phyloP scores from a whole-genome alignment of 2,797 vertebrate species.

The Botia kubotai region DNA sequence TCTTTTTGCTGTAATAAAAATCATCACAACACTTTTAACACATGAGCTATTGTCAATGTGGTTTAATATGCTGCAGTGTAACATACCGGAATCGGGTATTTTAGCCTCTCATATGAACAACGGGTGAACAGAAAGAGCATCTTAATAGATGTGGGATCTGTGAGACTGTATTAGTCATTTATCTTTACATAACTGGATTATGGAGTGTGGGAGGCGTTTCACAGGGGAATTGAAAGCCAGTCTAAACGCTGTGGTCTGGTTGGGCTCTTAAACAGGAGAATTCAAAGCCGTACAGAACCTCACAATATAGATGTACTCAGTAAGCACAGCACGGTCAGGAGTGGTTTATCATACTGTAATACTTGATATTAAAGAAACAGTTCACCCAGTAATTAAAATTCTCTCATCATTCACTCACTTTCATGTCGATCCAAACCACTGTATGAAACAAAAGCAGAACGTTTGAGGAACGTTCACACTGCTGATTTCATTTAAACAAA shows the following conservation, averaged over 20 bases:
- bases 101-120: conserved; percentile 9
- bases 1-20: background rate
- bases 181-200: conserved; percentile 51
- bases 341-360: background rate
- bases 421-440: conserved; percentile 2
- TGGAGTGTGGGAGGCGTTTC: conserved; percentile 38
- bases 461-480: background rate
- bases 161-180: conserved; percentile 47
- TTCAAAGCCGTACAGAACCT: conserved; percentile 1
- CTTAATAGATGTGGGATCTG: conserved; percentile 30
- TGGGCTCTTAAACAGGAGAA: conserved; percentile 32
- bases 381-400: background rate
- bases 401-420: background rate
- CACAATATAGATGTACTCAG: conserved; percentile 28
- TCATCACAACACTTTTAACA: background rate
- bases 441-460: background rate
- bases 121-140: background rate
- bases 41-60: background rate
- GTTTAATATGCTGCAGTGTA: background rate
- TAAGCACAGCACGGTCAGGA: conserved; percentile 21
- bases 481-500: background rate
- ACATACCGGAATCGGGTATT: background rate
- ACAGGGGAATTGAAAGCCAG: conserved; percentile 45
- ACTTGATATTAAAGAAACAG: conserved; percentile 3
- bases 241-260: conserved; percentile 42